Conservation (phyloP, 2,113 vertebrate species). For the Semnornis frantzii region DNA sequence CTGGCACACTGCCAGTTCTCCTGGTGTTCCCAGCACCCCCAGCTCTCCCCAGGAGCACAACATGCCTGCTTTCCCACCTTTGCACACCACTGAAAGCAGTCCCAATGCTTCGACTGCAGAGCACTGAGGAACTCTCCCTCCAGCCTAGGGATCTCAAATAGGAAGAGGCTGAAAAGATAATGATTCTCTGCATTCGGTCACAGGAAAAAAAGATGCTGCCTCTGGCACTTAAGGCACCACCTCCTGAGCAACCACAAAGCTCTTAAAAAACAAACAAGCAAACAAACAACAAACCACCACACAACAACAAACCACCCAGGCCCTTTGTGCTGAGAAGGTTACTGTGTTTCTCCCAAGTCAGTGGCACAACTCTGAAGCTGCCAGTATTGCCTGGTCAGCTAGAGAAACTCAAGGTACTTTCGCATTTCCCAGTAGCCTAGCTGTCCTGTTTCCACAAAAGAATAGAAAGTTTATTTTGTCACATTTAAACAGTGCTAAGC, state of each 20-base stretch:
- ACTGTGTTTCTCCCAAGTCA: not conserved
- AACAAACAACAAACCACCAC: no score
- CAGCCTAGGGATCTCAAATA: not conserved
- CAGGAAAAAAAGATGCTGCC: not conserved
- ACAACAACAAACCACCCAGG: no score
- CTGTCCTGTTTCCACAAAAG: not conserved
- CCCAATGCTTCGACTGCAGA: not conserved
- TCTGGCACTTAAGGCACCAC: not conserved
- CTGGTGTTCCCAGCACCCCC: no score
- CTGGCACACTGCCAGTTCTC: no score
- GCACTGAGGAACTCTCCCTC: not conserved
- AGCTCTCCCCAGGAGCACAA: no score
- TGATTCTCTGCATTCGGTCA: not conserved
- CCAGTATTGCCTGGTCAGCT: not conserved
- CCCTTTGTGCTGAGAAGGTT: not conserved
- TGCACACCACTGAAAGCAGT: not conserved
- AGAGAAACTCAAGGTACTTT: not conserved
- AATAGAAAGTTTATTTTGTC: not conserved
- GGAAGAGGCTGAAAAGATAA: not conserved
- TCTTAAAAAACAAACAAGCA: not conserved
- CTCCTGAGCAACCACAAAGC: not conserved
- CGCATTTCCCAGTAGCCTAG: not conserved
- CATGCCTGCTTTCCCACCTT: not conserved
- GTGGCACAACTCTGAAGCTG: not conserved
- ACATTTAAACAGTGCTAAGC: not conserved